Evolutionary conservation across 2,888 invertebrate genomes (phyloP).

Genomic region (Cryptocheilus praepositus): DNA sequence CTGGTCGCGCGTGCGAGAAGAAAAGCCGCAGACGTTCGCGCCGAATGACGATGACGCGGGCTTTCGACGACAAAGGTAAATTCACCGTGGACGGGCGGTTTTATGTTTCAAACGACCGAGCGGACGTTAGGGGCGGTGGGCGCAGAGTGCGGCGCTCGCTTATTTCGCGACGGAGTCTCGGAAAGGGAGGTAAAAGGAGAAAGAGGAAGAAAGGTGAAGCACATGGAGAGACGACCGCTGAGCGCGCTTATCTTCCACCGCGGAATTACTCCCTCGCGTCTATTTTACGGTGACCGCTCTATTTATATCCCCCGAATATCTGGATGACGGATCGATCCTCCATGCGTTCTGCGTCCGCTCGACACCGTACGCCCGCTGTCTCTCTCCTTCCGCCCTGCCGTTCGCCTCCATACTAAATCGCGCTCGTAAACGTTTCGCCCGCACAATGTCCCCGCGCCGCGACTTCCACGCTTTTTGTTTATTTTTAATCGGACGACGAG

Average conservation of each 20-base stretch:
- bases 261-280: slow-evolving; percentile 64
- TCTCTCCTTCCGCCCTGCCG: too few species aligned
- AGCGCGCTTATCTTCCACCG: slow-evolving; percentile 53
- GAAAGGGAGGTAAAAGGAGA: slow-evolving; percentile 25
- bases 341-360: slow-evolving; percentile 34
- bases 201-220: slow-evolving; percentile 15
- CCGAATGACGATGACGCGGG: too few species aligned
- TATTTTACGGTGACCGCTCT: slow-evolving; percentile 68
- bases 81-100: neutral
- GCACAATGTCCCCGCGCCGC: too few species aligned
- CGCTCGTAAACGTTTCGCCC: too few species aligned
- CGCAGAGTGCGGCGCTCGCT: neutral
- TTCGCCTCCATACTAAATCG: neutral
- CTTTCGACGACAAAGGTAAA: neutral
- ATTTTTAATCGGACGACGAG: too few species aligned
- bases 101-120: slow-evolving; percentile 1
- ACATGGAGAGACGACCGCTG: slow-evolving; percentile 13
- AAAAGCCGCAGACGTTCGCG: too few species aligned
- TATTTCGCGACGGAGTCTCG: slow-evolving; percentile 12
- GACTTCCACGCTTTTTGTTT: too few species aligned
- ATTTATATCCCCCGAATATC: slow-evolving; percentile 65
- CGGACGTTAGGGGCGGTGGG: neutral
- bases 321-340: slow-evolving; percentile 62
- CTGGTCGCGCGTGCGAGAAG: too few species aligned
- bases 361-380: neutral